Base-by-base conservation (phyloP, 2,888 invertebrate species). In the Dastarcus helophoroides region DNA sequence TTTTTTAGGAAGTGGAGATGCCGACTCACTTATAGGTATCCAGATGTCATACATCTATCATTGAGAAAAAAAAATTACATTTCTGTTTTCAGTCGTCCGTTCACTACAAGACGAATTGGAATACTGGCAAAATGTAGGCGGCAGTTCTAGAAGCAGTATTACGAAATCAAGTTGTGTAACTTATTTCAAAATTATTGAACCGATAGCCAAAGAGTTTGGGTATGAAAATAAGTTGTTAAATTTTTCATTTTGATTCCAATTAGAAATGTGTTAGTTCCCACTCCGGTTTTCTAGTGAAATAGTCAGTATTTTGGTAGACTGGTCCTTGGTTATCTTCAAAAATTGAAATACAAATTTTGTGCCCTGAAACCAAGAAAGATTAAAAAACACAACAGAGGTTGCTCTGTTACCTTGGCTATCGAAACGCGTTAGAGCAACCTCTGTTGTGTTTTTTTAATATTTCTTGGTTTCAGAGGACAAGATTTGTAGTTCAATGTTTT, bases 41-140 rank as follows among this genome's bases (percentile, higher is more conserved):
- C 15, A 2, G n/a, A 26, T 4, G 14, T 26, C 6, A 15, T 9
- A 7, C 8, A 16, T 15, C 17, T 21, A 11, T 3, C 3, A 11
- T 2, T 26, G 16, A 12, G 11, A 17, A 17, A n/a, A 6, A n/a
- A 14, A 5, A 22, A 30, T 22, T 3, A 32, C 11, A 24, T 17
- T 29, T 14, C n/a, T n/a, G n/a, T 28, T 32, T 31, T 32, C 53
- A 79, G 80, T 76, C 26, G 73, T 80, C 27, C 55, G 76, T 40
- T 69, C 69, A 21, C 65, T 80, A 24, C 68, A 71, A 39, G 79
- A 83, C 62, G 83, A 84, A 64, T 60, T 77, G 24, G 70, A 76
- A 44, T 79, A 75, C 54, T 83, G 83, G 83, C 67, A 64, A 39
- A 67, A 70, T 10, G 45, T 69, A 17, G 56, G 63, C n/a, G 62